Evolutionary conservation across 2,113 vertebrate species (phyloP), one percentile per base, ranked within the genome.

Genomic region (Calypte anna): DNA sequence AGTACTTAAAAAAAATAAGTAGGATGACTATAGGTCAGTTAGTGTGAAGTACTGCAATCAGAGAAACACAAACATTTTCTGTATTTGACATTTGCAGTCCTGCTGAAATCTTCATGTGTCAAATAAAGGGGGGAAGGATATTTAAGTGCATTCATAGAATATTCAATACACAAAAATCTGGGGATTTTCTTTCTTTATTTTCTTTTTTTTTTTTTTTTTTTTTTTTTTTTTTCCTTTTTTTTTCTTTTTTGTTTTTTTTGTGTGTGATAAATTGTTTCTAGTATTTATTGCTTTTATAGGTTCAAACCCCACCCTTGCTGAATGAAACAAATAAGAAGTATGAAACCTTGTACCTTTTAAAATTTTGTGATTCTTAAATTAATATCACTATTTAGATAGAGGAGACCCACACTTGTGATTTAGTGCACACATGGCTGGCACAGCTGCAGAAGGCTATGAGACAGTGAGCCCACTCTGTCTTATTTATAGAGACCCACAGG

Each of bases 361-460:
- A 25, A 59, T 44, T 48, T 53, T 2, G 0, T 30, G 17, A 14
- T 63, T 75, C 27, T 44, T 21, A 74, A 5, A 75, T 44, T 44
- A 16, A 9, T 33, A 6, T 30, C 24, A 2, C 14, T 16, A 1
- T 1, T 23, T 18, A 25, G 69, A 7, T 54, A 3, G 51, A 43
- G 75, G 50, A 54, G 46, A 40, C 4, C 70, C 50, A 23, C 43
- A 0, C 11, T 12, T 7, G 10, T 55, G 90, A 63, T 93, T 80
- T 50, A 55, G 66, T n/a, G 84, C 48, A 7, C 63, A 2, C 7
- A 7, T 1, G 8, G 48, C 14, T 79, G 89, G 85, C 91, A 59
- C 90, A 93, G 90, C 94, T 95, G 87, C 87, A 3, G 7, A 23
- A 66, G 57, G 51, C 12, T 22, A 43, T 48, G 79, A 74, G 27